Percentiles rank a stretch among this genome's conserved stretches.
phyloP scores from a whole-genome alignment of 37 sponge, comb jelly and placozoan species.

The Dysidea cf. avara region DNA sequence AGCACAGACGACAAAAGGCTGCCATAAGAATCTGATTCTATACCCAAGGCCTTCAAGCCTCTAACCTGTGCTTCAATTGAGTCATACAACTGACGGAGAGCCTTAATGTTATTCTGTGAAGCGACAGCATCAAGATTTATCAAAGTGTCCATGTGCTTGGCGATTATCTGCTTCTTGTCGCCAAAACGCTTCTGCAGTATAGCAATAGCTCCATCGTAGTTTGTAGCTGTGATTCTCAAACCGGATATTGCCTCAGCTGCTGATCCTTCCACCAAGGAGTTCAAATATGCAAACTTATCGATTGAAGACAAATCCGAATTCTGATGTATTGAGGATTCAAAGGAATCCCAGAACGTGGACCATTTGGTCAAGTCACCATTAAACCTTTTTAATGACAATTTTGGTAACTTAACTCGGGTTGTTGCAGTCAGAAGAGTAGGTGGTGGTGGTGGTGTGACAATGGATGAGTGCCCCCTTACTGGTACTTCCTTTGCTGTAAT shows the following conservation, averaged over 20 bases:
- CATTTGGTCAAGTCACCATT: conserved; percentile 22
- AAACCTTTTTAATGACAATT: neutral
- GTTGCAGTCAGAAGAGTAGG: too few species aligned
- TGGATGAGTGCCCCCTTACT: neutral
- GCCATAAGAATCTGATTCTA: conserved; percentile 23
- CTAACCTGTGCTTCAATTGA: conserved; percentile 8
- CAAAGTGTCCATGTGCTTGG: conserved; percentile 15
- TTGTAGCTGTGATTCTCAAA: neutral
- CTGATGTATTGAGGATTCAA: conserved; percentile 4
- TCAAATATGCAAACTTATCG: conserved; percentile 2
- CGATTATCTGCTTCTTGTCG: conserved; percentile 14
- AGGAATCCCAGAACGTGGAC: conserved; percentile 46
- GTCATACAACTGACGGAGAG: conserved; percentile 23
- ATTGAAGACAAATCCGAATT: neutral
- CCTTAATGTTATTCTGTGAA: neutral
- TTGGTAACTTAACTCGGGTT: neutral
- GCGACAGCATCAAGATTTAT: neutral
- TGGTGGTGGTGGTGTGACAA: too few species aligned
- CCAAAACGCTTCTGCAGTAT: conserved; percentile 18
- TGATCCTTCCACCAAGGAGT: conserved; percentile 9
- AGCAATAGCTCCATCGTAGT: conserved; percentile 11
- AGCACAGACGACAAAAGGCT: conserved; percentile 2
- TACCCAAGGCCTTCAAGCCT: conserved; percentile 15
- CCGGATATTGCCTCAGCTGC: conserved; percentile 5
- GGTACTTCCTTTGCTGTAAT: too few species aligned